Evolutionary conservation across 2,888 invertebrate genomes (phyloP), one percentile per base, ranked within the genome.

Genomic region (Saturnia japonica): DNA sequence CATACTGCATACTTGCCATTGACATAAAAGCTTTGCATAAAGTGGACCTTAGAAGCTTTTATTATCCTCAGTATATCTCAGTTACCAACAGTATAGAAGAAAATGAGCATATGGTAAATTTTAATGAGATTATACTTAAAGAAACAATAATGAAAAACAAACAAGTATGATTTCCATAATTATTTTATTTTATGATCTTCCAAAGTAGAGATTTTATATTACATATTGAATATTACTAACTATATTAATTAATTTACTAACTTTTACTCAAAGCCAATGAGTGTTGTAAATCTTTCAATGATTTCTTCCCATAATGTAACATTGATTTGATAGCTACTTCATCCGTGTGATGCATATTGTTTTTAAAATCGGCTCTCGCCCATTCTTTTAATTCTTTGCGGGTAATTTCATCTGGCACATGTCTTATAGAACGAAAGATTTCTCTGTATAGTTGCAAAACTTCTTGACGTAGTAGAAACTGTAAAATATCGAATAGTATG

Each of bases 401-500:
- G 69, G 96, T 96, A 1, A 83, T 86, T 77, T 94, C 88, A 83
- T 97, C 96, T 0, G 96, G 95, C 12, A 97, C 95, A 80, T 95
- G 89, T 71, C 94, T 95, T 68, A 97, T 94, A 11, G 96, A 94
- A 69, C 96, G 95, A 77, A 97, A 95, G 73, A 97, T 96, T 74
- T 96, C 95, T 75, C 96, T 93, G 81, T 97, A 98, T 0, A 97
- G 87, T 79, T 95, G 96, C 28, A 97, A 85, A 0, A 97, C 97
- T 89, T 97, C 96, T 89, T 96, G 96, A 16, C 97, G 95, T 45
- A 97, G 86, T 87, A 98, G 95, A 86, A 98, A 98, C 97, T 98
- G 87, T 42, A 95, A 95, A 72, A 60, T 19, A 42, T 11, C 42
- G 2, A 19, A 40, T n/a, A 54, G 19, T 47, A 47, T 47, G n/a